A percentile compares a stretch with the other conserved stretches of the same genome.
Evolutionary conservation across 2,888 invertebrate genomes (phyloP).

Genomic region (Lissocephala sabroskyi): DNA sequence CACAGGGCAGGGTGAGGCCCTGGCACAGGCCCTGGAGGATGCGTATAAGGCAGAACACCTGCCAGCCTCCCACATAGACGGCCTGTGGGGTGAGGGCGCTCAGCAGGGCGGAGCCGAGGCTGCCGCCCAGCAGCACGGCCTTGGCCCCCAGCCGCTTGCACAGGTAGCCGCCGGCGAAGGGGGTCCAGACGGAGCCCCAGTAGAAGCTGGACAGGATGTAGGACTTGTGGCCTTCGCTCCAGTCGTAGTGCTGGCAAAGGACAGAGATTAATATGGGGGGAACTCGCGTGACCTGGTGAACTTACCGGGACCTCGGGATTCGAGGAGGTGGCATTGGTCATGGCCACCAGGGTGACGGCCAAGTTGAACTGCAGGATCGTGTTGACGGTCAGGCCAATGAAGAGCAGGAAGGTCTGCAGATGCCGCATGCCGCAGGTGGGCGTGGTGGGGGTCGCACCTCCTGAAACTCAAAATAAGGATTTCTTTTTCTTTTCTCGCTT

Average conservation of each 20-base stretch:
- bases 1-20: constrained; percentile 79
- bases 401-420: constrained; percentile 77
- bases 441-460: too few species aligned
- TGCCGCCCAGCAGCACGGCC: constrained; percentile 74
- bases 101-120: constrained; percentile 78
- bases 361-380: constrained; percentile 79
- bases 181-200: constrained; percentile 81
- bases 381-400: constrained; percentile 76
- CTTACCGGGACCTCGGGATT: constrained; percentile 62
- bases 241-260: constrained; percentile 59
- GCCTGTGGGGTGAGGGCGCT: constrained; percentile 80
- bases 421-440: constrained; percentile 76
- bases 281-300: too few species aligned
- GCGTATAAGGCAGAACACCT: constrained; percentile 76
- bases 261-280: too few species aligned
- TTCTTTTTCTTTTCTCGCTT: too few species aligned
- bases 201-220: constrained; percentile 82
- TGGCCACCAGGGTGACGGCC: constrained; percentile 83
- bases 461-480: too few species aligned
- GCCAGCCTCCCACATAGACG: constrained; percentile 78
- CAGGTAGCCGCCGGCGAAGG: constrained; percentile 78
- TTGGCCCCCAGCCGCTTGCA: constrained; percentile 79
- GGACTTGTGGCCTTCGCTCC: constrained; percentile 74
- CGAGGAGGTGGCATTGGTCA: constrained; percentile 75
- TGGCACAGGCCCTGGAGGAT: constrained; percentile 80